Conservation (phyloP, 2,797 vertebrate species). For the Neoniphon sammara region DNA sequence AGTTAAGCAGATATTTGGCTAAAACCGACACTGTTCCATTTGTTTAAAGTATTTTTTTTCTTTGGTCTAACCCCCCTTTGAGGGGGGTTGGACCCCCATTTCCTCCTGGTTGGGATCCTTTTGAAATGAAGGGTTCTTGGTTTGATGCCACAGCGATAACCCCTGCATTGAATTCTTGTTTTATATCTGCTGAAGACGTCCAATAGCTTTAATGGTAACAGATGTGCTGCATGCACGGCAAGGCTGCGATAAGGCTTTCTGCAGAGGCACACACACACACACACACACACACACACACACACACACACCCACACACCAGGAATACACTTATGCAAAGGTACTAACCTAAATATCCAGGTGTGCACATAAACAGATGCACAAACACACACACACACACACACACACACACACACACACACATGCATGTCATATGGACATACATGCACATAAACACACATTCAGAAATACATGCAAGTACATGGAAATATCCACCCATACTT, state of each 20-base stretch:
- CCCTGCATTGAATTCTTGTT: constrained; percentile 35
- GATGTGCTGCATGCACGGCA: constrained; percentile 59
- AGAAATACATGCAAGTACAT: not conserved
- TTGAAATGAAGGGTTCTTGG: constrained; percentile 42
- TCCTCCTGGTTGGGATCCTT: constrained; percentile 23
- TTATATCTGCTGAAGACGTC: constrained; percentile 39
- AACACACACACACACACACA: too few species aligned
- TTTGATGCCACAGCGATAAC: constrained; percentile 59
- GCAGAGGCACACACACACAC: constrained; percentile 4
- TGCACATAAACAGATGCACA: not conserved
- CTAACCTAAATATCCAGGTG: not conserved
- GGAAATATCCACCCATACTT: too few species aligned
- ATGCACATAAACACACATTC: not conserved
- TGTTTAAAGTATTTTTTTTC: constrained; percentile 16
- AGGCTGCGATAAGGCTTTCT: constrained; percentile 6
- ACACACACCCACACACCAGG: not conserved
- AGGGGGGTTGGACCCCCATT: constrained; percentile 15
- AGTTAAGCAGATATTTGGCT: constrained; percentile 33
- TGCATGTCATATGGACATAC: too few species aligned
- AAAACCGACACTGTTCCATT: constrained; percentile 1
- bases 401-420: too few species aligned
- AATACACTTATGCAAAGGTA: not conserved
- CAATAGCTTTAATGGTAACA: constrained; percentile 63
- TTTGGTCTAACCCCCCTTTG: not conserved
- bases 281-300: not conserved